A percentile compares a stretch with the other conserved stretches of the same genome.
phyloP scores from a whole-genome alignment of 2,888 invertebrate genomes.

The Epinotia bilunana region DNA sequence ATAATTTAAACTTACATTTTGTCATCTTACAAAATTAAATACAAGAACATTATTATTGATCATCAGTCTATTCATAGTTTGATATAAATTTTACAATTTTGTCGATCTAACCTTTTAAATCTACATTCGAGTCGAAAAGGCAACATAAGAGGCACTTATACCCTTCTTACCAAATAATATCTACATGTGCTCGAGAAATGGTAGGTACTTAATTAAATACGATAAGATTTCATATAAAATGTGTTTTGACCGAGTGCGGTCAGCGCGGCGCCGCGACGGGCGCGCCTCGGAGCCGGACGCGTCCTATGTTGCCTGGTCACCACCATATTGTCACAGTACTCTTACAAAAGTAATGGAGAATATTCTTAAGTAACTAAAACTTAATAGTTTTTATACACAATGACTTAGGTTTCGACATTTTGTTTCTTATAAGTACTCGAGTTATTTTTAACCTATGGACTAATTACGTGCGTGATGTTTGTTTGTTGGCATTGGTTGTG shows the following conservation, averaged over 20 bases:
- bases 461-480: slow-evolving; percentile 76
- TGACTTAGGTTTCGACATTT: slow-evolving; percentile 85
- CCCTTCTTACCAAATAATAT: slow-evolving; percentile 69
- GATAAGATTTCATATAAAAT: slow-evolving; percentile 64
- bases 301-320: slow-evolving; percentile 78
- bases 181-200: slow-evolving; percentile 70
- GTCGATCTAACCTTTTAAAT: slow-evolving; percentile 78
- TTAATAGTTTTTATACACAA: slow-evolving; percentile 83
- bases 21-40: slow-evolving; percentile 84
- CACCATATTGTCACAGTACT: slow-evolving; percentile 78
- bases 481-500: slow-evolving; percentile 58
- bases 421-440: slow-evolving; percentile 83
- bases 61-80: slow-evolving; percentile 84
- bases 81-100: slow-evolving; percentile 83
- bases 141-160: slow-evolving; percentile 75
- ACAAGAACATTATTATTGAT: slow-evolving; percentile 82
- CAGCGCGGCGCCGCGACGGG: slow-evolving; percentile 52
- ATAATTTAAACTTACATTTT: slow-evolving; percentile 82
- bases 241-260: slow-evolving; percentile 51
- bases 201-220: slow-evolving; percentile 69
- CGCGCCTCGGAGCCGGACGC: slow-evolving; percentile 58
- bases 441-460: slow-evolving; percentile 76
- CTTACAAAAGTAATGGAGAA: slow-evolving; percentile 81
- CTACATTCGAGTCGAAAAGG: slow-evolving; percentile 74
- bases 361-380: slow-evolving; percentile 80